Base-by-base conservation (phyloP, 2,797 vertebrate genomes). In the Pipistrellus pipistrellus region DNA sequence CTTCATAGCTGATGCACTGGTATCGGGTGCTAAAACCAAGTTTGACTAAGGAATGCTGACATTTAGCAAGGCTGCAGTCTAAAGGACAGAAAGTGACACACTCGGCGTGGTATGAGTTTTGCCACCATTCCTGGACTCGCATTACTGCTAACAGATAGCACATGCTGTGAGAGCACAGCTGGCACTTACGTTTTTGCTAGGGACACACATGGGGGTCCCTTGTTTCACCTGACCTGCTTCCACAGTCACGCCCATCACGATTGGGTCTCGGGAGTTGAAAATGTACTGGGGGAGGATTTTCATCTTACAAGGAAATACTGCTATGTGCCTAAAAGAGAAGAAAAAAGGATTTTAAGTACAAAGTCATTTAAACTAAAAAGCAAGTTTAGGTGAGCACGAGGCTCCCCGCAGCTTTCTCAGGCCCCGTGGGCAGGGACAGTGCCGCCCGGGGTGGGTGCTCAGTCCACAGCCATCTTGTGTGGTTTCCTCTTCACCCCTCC, bases 181-280 rank as follows among this genome's bases (percentile, higher is more conserved):
- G 30, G 59, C 77, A 98, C 99, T 99, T 97, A 99, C 99, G 7
- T 98, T 99, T 98, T 99, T 99, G 97, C 98, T 99, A n/a, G 99
- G 99, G 73, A 99, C 99, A 27, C 99, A 99, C 96, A 99, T 97
- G 1, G 98, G 99, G 25, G 99, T 99, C 8, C 99, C 99, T 55
- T 99, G 99, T 57, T 98, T 98, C 85, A 99, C 98, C 59, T 99
- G 98, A 0, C 99, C 99, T 0, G 99, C 99, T 73, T 99, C 99
- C 85, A 99, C 98, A 0, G 96, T 94, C 0, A 99, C 99, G 0
- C 99, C 99, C 98, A 99, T 99, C 95, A 99, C 99, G 85, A 99
- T 99, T 66, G 99, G 99, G 93, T 99, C 99, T 96, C 99, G 99
- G 97, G 99, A 99, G 98, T 99, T 99, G 94, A 99, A 99, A 98